Percentiles rank a stretch among this genome's conserved stretches.
Evolutionary conservation across 2,888 invertebrate genomes (phyloP).

Genomic region (Papilio elwesi): DNA sequence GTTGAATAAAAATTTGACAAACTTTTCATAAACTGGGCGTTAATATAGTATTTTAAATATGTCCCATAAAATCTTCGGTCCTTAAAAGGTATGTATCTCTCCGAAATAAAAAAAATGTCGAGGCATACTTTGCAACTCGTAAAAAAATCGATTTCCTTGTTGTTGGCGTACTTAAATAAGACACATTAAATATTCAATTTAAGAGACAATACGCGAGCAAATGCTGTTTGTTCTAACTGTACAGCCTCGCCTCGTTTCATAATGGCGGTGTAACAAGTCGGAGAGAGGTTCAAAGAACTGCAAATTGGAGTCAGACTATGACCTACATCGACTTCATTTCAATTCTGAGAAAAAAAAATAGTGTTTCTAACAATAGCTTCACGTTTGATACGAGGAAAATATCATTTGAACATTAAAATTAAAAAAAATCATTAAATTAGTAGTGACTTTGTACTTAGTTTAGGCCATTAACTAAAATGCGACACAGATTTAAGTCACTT

Average conservation of each 20-base stretch:
- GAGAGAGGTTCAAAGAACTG: conserved; percentile 49
- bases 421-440: too few species aligned
- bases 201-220: conserved; percentile 20
- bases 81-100: too few species aligned
- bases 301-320: conserved; percentile 47
- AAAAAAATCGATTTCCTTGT: not conserved
- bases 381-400: conserved; percentile 1
- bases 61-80: too few species aligned
- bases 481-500: too few species aligned
- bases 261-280: conserved; percentile 39
- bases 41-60: too few species aligned
- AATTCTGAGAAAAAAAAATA: conserved; percentile 27
- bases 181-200: conserved; percentile 25
- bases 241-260: conserved; percentile 41
- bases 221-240: conserved; percentile 32
- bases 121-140: conserved; percentile 1
- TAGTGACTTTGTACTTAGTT: too few species aligned
- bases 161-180: conserved; percentile 2
- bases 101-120: not conserved
- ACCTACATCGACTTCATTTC: conserved; percentile 42
- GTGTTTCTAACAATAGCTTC: not conserved
- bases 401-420: too few species aligned
- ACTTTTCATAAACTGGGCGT: too few species aligned
- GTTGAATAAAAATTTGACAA: too few species aligned
- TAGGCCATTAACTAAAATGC: too few species aligned